phyloP scores from a whole-genome alignment of 2,888 invertebrate species.

The Pemphredon lugubris region DNA sequence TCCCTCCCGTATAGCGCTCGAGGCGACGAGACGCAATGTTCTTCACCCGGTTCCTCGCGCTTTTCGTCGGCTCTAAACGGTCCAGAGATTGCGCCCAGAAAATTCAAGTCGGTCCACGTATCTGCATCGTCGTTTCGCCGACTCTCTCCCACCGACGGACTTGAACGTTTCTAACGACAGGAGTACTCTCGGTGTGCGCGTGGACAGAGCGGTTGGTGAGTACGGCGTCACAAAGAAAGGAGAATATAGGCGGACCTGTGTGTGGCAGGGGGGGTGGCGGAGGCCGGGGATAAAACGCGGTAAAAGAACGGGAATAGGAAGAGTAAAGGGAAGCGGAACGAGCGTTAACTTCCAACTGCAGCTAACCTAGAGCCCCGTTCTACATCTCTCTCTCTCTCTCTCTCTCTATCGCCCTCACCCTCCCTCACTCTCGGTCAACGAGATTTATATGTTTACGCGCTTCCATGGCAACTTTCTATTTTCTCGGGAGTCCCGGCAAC shows the following conservation, averaged over 20 bases:
- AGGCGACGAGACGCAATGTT: background rate
- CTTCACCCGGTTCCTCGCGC: background rate
- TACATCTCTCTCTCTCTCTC: too few relatives aligned
- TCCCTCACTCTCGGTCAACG: slow-evolving; percentile 48
- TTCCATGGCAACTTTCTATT: slow-evolving; percentile 78
- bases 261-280: slow-evolving; percentile 7
- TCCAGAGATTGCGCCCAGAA: background rate
- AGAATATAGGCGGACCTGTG: background rate
- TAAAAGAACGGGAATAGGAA: slow-evolving; percentile 29
- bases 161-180: slow-evolving; percentile 15
- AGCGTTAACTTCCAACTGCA: slow-evolving; percentile 71
- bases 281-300: slow-evolving; percentile 14
- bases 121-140: background rate
- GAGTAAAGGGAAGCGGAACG: slow-evolving; percentile 51
- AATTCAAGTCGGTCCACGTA: background rate
- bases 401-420: too few relatives aligned
- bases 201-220: slow-evolving; percentile 2
- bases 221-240: slow-evolving; percentile 9
- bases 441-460: slow-evolving; percentile 80
- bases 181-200: background rate
- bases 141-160: slow-evolving; percentile 4
- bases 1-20: too few relatives aligned
- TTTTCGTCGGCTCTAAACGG: background rate
- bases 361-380: slow-evolving; percentile 56
- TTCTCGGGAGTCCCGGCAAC: slow-evolving; percentile 68